These are phyloP conservation scores for Ancistrus triradiatus DNA, from an alignment of 2,113 vertebrate genomes.

Conservation along the genomic window DNA sequence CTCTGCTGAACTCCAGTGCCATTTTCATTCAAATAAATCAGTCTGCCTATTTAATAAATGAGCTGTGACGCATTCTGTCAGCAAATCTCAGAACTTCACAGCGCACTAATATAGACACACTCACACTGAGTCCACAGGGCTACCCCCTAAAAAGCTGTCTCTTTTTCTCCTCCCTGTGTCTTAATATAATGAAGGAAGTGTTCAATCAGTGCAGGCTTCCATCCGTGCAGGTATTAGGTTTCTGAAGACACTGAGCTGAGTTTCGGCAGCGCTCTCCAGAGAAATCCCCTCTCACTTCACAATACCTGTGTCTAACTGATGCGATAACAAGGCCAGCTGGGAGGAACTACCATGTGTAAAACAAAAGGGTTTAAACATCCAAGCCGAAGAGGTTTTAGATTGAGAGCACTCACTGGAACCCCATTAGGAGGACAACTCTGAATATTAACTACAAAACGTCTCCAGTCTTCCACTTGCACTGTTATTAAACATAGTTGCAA, in stretches of 20 bases:
- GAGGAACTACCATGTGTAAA: constrained; percentile 29
- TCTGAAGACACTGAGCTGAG: constrained; percentile 29
- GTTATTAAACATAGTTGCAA: no score
- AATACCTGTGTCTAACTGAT: constrained; percentile 45
- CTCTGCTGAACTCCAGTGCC: constrained; percentile 9
- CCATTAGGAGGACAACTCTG: constrained; percentile 2
- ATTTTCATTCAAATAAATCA: constrained; percentile 44
- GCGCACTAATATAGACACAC: constrained; percentile 55
- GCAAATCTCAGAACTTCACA: constrained; percentile 58
- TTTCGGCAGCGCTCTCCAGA: constrained; percentile 35
- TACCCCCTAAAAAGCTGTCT: constrained; percentile 15
- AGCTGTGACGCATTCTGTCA: constrained; percentile 65
- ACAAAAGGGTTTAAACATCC: constrained; percentile 14
- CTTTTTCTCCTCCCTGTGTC: constrained; percentile 9
- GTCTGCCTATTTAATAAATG: constrained; percentile 55
- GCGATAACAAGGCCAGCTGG: constrained; percentile 50
- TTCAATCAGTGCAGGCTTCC: constrained; percentile 40
- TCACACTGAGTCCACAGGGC: constrained; percentile 40
- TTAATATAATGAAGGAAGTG: constrained; percentile 45
- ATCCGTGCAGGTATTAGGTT: constrained; percentile 42
- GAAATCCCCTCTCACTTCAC: constrained; percentile 32
- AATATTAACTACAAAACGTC: background rate
- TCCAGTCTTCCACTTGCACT: no score
- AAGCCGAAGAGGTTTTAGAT: background rate
- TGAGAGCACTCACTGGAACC: background rate